phyloP scores from a whole-genome alignment of 2,113 vertebrate species.

The Emydura subglobosa region DNA sequence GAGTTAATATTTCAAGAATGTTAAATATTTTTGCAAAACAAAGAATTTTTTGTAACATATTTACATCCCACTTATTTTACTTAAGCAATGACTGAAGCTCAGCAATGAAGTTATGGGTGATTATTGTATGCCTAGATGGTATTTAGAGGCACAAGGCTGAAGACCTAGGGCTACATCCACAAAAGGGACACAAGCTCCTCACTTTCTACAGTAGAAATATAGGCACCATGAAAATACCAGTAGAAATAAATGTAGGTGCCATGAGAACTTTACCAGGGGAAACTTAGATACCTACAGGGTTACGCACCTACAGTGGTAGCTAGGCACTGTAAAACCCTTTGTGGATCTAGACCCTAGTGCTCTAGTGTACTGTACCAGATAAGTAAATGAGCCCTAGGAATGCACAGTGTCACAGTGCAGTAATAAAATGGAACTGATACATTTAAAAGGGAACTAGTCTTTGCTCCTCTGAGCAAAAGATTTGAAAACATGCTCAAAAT shows the following conservation, averaged over 20 bases:
- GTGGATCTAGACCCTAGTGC: no score
- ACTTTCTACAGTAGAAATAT: no score
- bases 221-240: no score
- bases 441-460: not conserved
- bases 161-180: not conserved
- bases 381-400: not conserved
- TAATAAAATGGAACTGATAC: not conserved
- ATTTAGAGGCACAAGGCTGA: not conserved
- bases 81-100: not conserved
- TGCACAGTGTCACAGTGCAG: not conserved
- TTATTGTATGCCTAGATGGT: not conserved
- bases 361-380: not conserved
- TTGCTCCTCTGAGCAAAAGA: not conserved
- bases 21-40: not conserved
- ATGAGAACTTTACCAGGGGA: no score
- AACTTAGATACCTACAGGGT: no score
- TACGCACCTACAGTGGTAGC: no score
- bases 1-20: not conserved
- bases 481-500: not conserved
- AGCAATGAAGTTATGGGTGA: not conserved
- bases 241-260: no score
- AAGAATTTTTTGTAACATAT: not conserved
- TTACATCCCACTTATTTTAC: not conserved
- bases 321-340: no score
- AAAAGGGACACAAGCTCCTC: no score